Conservation (phyloP, 1,140 invertebrate species). For the Lanistes nyassanus region DNA sequence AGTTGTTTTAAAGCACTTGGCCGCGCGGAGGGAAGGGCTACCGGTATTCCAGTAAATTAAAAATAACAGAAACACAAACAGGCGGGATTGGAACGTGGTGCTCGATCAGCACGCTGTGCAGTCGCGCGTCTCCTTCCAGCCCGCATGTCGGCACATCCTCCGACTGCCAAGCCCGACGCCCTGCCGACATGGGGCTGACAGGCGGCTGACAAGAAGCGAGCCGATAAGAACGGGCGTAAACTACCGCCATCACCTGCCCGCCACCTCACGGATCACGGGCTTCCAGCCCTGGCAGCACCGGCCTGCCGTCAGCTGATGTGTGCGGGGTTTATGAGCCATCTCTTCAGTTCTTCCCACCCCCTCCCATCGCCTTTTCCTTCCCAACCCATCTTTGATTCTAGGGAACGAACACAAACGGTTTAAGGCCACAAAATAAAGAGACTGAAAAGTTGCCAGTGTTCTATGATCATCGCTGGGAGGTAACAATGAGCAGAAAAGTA, state of each 20-base stretch:
- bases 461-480: background rate
- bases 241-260: background rate
- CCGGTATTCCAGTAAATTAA: too few relatives aligned
- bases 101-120: too few relatives aligned
- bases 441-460: background rate
- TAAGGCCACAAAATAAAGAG: conserved; percentile 1
- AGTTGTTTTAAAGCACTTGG: too few relatives aligned
- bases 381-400: background rate
- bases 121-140: too few relatives aligned
- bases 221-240: background rate
- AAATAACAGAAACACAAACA: too few relatives aligned
- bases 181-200: background rate
- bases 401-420: background rate
- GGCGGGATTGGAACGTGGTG: too few relatives aligned
- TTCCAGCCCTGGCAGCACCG: background rate
- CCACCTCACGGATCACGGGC: background rate
- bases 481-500: background rate
- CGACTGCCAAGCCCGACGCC: too few relatives aligned
- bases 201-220: background rate
- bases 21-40: too few relatives aligned
- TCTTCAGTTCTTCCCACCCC: background rate
- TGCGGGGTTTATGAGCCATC: too few relatives aligned
- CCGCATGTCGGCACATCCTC: too few relatives aligned
- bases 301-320: too few relatives aligned
- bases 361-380: background rate